Base-by-base conservation (phyloP, 2,888 invertebrate species). In the Apocheima hispidaria region DNA sequence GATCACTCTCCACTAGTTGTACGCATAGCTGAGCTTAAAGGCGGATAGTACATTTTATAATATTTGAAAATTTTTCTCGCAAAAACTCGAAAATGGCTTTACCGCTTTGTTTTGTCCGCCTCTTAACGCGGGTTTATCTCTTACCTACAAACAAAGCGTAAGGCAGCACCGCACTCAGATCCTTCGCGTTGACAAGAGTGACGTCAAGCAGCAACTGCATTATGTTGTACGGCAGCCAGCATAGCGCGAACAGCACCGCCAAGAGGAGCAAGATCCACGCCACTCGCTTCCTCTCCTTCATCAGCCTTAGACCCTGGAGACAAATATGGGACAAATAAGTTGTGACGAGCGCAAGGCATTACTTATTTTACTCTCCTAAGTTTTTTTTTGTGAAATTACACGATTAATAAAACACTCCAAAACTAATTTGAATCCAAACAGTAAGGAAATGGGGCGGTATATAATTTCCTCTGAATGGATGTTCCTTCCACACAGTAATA, bases 211-310 rank as follows among this genome's bases (percentile, higher is more conserved):
- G 85, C 0, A 96, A 90, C 72, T 95, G 95, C 57, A 96, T 88
- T 70, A 95, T 94, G 84, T 96, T 95, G 87, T 96, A 96, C 0
- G 96, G 96, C 49, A 96, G 85, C 96, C 96, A 96, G 83, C 96
- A 96, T 6, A 95, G 79, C 0, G 96, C 96, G 77, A 96, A 96
- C 26, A 96, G 92, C 3, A 96, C 93, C 0, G 96, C 96, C 10
- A 96, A 87, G 0, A 96, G 91, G 2, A 96, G 90, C 12, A 96
- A 90, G 67, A 96, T 96, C 93, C 95, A 95, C 0, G 96, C 96
- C 12, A 96, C 96, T 40, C 96, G 92, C 75, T 95, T 95, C 66
- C 96, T 87, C 74, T 96, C 95, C 48, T 95, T 94, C 82, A 96
- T 94, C 79, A 96, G 82, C 68, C 95, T 85, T 63, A 94, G 86